These are phyloP conservation scores for Perdita meconis DNA, from an alignment of 2,888 invertebrate species.

Conservation along the genomic window DNA sequence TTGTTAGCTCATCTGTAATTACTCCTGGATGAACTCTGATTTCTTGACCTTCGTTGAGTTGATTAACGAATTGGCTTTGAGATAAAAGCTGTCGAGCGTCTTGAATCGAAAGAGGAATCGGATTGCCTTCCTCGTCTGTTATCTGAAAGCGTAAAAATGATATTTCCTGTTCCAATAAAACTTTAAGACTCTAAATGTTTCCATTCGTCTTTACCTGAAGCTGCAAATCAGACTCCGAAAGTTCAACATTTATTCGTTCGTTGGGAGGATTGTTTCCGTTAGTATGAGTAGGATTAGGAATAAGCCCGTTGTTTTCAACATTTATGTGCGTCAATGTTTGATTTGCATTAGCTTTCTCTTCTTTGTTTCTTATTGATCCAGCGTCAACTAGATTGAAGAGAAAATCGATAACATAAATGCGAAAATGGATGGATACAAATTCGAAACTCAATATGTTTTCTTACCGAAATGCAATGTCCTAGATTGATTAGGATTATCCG, in stretches of 20 bases:
- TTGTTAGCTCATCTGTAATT: conserved; percentile 81
- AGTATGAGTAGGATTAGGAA: conserved; percentile 62
- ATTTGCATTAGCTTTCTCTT: conserved; percentile 60
- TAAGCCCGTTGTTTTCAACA: conserved; percentile 67
- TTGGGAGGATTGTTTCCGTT: conserved; percentile 64
- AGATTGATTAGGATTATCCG: conserved; percentile 83
- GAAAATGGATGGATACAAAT: conserved; percentile 1
- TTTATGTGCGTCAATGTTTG: conserved; percentile 74
- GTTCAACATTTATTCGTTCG: conserved; percentile 71
- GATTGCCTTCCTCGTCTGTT: conserved; percentile 89
- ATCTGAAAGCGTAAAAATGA: conserved; percentile 84
- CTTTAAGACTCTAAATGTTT: not conserved
- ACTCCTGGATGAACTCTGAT: conserved; percentile 77
- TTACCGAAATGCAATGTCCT: conserved; percentile 82
- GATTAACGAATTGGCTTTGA: conserved; percentile 84
- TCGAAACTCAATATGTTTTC: not conserved
- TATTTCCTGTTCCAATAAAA: too few relatives aligned
- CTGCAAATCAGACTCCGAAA: conserved; percentile 79
- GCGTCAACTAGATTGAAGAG: conserved; percentile 72
- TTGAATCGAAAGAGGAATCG: conserved; percentile 88
- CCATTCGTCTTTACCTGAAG: conserved; percentile 73
- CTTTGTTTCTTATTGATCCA: conserved; percentile 74
- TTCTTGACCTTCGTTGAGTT: conserved; percentile 79
- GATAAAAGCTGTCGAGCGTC: conserved; percentile 88
- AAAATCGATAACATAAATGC: conserved; percentile 5